phyloP scores from a whole-genome alignment of 2,113 vertebrate genomes.

The Myotis davidii region DNA sequence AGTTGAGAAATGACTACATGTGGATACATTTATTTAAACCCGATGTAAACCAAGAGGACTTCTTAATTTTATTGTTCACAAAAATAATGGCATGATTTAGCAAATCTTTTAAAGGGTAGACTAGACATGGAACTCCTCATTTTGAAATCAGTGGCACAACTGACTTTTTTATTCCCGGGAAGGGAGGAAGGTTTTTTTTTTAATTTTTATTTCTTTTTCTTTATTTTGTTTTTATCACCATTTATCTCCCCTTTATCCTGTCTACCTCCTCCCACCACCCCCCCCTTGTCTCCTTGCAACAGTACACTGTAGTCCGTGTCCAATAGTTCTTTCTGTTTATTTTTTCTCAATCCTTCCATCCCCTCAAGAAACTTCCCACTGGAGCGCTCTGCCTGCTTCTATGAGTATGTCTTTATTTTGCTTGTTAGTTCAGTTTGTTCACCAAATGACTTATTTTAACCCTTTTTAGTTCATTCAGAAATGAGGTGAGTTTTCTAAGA shows the following conservation, averaged over 20 bases:
- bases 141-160: slow-evolving; percentile 20
- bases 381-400: not conserved
- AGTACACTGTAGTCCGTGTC: not conserved
- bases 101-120: not conserved
- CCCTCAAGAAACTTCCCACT: not conserved
- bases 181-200: too few species aligned
- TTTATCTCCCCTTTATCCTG: not conserved
- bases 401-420: not conserved
- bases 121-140: not conserved
- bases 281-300: not conserved
- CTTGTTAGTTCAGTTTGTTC: not conserved
- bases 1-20: not conserved
- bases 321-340: not conserved
- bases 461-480: slow-evolving; percentile 50
- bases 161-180: not conserved
- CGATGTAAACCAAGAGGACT: not conserved
- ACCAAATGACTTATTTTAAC: slow-evolving; percentile 13
- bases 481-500: not conserved
- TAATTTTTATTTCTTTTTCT: too few species aligned
- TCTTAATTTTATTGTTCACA: not conserved
- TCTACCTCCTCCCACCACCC: not conserved
- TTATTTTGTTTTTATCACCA: not conserved
- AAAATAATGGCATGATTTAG: not conserved
- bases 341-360: not conserved
- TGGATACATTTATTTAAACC: not conserved